These are phyloP conservation scores for Caenorhabditis auriculariae DNA, from an alignment of 2,888 invertebrate genomes.

Conservation along the genomic window DNA sequence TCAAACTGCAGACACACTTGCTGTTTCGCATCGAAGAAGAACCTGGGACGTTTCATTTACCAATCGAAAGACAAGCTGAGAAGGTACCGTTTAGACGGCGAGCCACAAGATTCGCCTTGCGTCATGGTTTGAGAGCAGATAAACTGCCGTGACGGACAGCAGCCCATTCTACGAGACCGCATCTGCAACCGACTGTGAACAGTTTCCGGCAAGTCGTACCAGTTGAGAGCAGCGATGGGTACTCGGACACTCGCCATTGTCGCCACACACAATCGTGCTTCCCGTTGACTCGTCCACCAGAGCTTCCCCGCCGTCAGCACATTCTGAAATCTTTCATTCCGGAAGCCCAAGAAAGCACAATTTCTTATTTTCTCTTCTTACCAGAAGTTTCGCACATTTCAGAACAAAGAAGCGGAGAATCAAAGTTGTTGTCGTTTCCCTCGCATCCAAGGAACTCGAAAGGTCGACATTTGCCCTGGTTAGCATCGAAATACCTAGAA, in stretches of 20 bases:
- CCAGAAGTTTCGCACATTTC: slow-evolving; percentile 34
- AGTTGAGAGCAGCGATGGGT: slow-evolving; percentile 36
- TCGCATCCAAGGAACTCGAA: slow-evolving; percentile 53
- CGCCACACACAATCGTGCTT: slow-evolving; percentile 22
- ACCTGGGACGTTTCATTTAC: too few species aligned
- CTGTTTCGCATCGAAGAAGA: slow-evolving; percentile 39
- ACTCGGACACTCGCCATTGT: slow-evolving; percentile 31
- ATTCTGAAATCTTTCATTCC: too few species aligned
- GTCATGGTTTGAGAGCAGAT: slow-evolving; percentile 43
- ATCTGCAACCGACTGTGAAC: slow-evolving; percentile 11
- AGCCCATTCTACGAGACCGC: slow-evolving; percentile 16
- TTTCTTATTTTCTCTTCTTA: not conserved
- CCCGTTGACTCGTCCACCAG: slow-evolving; percentile 32
- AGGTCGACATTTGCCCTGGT: slow-evolving; percentile 35
- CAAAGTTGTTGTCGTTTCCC: slow-evolving; percentile 55
- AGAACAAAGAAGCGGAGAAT: slow-evolving; percentile 36
- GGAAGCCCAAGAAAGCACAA: not conserved
- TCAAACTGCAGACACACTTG: slow-evolving; percentile 35
- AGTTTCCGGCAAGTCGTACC: not conserved
- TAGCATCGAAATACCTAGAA: slow-evolving; percentile 34
- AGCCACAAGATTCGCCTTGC: slow-evolving; percentile 38
- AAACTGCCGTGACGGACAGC: slow-evolving; percentile 45
- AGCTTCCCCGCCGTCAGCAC: slow-evolving; percentile 43
- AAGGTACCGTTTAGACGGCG: slow-evolving; percentile 29
- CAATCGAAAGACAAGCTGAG: too few species aligned